phyloP scores from a whole-genome alignment of 2,888 invertebrate species.

The Rosalia funebris region DNA sequence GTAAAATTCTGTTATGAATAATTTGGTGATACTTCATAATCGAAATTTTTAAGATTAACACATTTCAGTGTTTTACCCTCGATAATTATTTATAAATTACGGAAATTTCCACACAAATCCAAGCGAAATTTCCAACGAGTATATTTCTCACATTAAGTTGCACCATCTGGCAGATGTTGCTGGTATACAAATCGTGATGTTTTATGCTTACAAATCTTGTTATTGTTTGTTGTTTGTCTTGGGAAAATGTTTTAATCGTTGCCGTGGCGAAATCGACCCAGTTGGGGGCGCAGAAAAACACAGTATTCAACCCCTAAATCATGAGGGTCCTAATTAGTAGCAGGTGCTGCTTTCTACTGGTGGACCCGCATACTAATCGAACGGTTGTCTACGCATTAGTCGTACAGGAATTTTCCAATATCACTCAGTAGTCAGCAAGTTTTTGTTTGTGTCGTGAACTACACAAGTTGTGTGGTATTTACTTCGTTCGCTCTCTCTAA shows the following conservation, averaged over 20 bases:
- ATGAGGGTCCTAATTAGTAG: slow-evolving; percentile 37
- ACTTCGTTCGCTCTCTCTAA: no score
- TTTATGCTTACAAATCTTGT: slow-evolving; percentile 26
- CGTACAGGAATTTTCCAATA: not conserved
- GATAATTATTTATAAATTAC: slow-evolving; percentile 19
- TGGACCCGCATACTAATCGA: slow-evolving; percentile 34
- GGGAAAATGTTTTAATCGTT: slow-evolving; percentile 31
- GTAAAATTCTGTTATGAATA: no score
- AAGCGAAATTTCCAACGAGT: no score
- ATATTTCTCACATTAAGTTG: slow-evolving; percentile 1
- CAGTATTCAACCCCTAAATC: slow-evolving; percentile 30
- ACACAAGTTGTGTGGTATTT: no score
- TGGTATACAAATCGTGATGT: slow-evolving; percentile 16
- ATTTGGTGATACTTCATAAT: no score
- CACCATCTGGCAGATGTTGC: slow-evolving; percentile 11
- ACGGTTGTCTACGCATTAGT: slow-evolving; percentile 1
- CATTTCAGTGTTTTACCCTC: slow-evolving; percentile 1
- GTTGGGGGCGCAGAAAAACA: slow-evolving; percentile 38
- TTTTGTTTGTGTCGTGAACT: not conserved
- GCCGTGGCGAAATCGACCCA: slow-evolving; percentile 27
- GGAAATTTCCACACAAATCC: slow-evolving; percentile 12
- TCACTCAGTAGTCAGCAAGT: not conserved
- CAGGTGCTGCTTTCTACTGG: slow-evolving; percentile 34
- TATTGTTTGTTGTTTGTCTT: slow-evolving; percentile 37
- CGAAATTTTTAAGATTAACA: slow-evolving; percentile 5